A percentile compares a stretch with the other conserved stretches of the same genome.
These are phyloP conservation scores for Heterodera filipjevi DNA, from an alignment of 2,888 invertebrate species.

Conservation along the genomic window DNA sequence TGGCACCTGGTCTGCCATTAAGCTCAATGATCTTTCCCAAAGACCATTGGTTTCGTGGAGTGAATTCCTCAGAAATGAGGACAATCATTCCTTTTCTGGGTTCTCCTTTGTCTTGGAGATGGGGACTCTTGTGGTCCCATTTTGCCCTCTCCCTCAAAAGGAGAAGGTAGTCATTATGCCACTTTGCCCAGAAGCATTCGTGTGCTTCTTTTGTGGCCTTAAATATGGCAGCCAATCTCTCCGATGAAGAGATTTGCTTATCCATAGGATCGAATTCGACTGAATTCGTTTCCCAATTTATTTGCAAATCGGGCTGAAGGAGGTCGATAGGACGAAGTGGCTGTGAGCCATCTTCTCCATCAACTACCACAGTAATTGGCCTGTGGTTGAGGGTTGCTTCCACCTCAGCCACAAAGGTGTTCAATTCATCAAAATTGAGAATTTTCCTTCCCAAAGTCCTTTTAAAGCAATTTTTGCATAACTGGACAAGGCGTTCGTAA, in stretches of 20 bases:
- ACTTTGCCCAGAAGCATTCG: neutral
- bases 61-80: neutral
- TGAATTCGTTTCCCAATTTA: neutral
- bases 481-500: conserved; percentile 21
- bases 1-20: neutral
- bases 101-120: neutral
- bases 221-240: neutral
- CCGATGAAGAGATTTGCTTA: neutral
- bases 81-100: neutral
- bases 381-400: conserved; percentile 32
- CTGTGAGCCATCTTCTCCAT: neutral
- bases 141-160: neutral
- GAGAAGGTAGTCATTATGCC: neutral
- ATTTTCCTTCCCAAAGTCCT: neutral
- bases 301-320: neutral
- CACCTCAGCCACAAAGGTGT: conserved; percentile 16
- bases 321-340: conserved; percentile 26
- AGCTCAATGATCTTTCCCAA: conserved; percentile 11
- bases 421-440: conserved; percentile 10
- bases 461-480: conserved; percentile 15
- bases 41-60: conserved; percentile 1
- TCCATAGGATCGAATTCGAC: neutral
- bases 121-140: neutral
- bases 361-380: neutral
- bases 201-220: neutral